Evolutionary conservation across 2,797 vertebrate species (phyloP).

Genomic region (Thalassophryne amazonica): DNA sequence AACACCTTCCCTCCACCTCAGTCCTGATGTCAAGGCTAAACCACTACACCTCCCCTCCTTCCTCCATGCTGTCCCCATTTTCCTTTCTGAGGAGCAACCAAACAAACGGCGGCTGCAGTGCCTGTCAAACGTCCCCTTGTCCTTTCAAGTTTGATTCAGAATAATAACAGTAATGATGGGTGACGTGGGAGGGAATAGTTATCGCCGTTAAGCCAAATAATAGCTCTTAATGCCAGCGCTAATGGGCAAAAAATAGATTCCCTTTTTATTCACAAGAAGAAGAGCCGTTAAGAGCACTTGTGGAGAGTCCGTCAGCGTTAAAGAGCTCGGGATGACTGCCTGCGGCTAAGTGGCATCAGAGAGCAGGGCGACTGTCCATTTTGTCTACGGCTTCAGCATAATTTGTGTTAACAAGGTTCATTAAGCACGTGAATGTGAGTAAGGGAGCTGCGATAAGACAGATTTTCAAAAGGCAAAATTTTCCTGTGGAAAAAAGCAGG

Average conservation of each 20-base stretch:
- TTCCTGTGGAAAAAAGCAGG: neutral
- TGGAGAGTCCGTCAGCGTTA: slow-evolving; percentile 26
- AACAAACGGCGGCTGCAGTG: slow-evolving; percentile 29
- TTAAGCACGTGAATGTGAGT: slow-evolving; percentile 17
- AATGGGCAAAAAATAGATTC: slow-evolving; percentile 73
- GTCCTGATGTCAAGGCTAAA: slow-evolving; percentile 38
- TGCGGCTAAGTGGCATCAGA: slow-evolving; percentile 7
- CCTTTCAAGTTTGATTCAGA: slow-evolving; percentile 69
- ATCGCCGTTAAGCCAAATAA: slow-evolving; percentile 66
- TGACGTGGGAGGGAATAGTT: slow-evolving; percentile 59
- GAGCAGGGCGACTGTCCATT: slow-evolving; percentile 4
- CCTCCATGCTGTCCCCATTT: slow-evolving; percentile 8
- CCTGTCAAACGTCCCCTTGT: slow-evolving; percentile 54
- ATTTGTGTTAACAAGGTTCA: slow-evolving; percentile 31
- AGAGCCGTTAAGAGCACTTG: slow-evolving; percentile 65
- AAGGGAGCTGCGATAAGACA: slow-evolving; percentile 9
- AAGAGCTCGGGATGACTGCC: slow-evolving; percentile 27
- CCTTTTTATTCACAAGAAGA: slow-evolving; percentile 50
- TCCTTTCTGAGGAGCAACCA: slow-evolving; percentile 32
- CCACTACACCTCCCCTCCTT: slow-evolving; percentile 7
- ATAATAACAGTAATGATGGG: slow-evolving; percentile 67
- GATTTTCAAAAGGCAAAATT: slow-evolving; percentile 1
- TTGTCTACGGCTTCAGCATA: neutral
- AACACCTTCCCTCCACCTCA: slow-evolving; percentile 25
- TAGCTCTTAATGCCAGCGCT: slow-evolving; percentile 71